Percentiles rank a stretch among this genome's conserved stretches.
phyloP scores from a whole-genome alignment of 37 sponge, comb jelly and placozoan species.

The Amphimedon queenslandica region DNA sequence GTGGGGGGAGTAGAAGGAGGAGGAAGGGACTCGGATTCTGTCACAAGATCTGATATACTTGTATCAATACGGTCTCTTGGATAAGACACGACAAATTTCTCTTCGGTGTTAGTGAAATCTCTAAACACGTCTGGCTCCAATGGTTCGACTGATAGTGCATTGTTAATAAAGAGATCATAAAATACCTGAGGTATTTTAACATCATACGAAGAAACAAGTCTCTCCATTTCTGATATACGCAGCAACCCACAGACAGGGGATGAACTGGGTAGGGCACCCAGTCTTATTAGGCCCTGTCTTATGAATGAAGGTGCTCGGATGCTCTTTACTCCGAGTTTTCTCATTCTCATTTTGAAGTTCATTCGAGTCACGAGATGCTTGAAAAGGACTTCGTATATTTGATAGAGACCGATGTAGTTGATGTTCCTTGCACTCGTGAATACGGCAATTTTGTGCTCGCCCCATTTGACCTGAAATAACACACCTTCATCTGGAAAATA shows the following conservation, averaged over 20 bases:
- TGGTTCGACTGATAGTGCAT: background rate
- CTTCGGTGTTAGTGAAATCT: background rate
- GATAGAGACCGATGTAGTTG: slow-evolving; percentile 41
- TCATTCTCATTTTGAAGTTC: slow-evolving; percentile 74
- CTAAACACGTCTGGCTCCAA: background rate
- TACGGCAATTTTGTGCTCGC: slow-evolving; percentile 2
- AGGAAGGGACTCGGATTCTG: background rate
- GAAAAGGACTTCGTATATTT: slow-evolving; percentile 48
- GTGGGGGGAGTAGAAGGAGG: background rate
- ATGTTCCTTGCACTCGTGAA: slow-evolving; percentile 17
- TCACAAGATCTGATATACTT: background rate
- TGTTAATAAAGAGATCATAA: slow-evolving; percentile 27
- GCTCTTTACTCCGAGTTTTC: slow-evolving; percentile 60
- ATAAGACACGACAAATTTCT: slow-evolving; percentile 32
- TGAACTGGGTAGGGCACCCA: slow-evolving; percentile 42
- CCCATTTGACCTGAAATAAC: slow-evolving; percentile 47
- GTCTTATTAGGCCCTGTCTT: slow-evolving; percentile 46
- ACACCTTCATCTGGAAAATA: slow-evolving; percentile 22
- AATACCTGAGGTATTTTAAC: slow-evolving; percentile 34
- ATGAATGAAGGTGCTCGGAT: slow-evolving; percentile 57
- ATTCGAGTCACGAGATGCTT: slow-evolving; percentile 51
- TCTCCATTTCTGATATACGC: slow-evolving; percentile 34
- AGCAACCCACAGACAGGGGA: slow-evolving; percentile 74
- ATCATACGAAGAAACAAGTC: slow-evolving; percentile 37
- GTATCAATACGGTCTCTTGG: slow-evolving; percentile 1